Conservation (phyloP, 2,888 invertebrate genomes). For the Tetramorium bicarinatum region DNA sequence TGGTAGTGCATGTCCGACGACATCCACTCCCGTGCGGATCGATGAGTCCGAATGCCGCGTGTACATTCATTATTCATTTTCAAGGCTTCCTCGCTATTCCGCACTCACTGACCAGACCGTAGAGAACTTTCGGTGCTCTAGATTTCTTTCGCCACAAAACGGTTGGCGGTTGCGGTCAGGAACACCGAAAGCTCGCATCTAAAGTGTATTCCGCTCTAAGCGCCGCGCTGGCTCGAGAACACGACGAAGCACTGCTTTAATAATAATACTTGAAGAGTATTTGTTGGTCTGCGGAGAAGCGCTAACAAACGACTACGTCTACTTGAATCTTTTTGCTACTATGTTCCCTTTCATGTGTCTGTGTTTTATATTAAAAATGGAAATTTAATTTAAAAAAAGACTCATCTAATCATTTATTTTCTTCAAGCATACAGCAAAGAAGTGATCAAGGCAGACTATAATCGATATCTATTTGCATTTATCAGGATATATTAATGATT, state of each 20-base stretch:
- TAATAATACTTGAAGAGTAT: constrained; percentile 18
- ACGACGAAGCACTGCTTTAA: background rate
- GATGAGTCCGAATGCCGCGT: constrained; percentile 39
- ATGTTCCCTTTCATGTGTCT: background rate
- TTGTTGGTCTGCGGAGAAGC: background rate
- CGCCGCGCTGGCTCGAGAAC: background rate
- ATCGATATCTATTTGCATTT: background rate
- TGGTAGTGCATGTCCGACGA: constrained; percentile 16
- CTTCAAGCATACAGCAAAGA: no score
- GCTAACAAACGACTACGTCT: background rate
- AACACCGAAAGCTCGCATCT: background rate
- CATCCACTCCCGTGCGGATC: constrained; percentile 30
- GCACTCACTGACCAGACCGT: constrained; percentile 18
- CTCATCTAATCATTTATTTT: no score
- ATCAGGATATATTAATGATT: background rate
- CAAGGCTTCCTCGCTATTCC: constrained; percentile 22
- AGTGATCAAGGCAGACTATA: background rate
- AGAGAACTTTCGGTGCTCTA: constrained; percentile 41
- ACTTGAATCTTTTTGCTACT: background rate
- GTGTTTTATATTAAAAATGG: background rate
- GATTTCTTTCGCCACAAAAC: constrained; percentile 43
- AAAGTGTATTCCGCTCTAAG: background rate
- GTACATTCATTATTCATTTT: constrained; percentile 58
- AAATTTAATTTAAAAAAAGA: background rate
- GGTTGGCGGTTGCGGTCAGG: background rate